Base-by-base conservation (phyloP, 2,797 vertebrate species). In the Oreortyx pictus region DNA sequence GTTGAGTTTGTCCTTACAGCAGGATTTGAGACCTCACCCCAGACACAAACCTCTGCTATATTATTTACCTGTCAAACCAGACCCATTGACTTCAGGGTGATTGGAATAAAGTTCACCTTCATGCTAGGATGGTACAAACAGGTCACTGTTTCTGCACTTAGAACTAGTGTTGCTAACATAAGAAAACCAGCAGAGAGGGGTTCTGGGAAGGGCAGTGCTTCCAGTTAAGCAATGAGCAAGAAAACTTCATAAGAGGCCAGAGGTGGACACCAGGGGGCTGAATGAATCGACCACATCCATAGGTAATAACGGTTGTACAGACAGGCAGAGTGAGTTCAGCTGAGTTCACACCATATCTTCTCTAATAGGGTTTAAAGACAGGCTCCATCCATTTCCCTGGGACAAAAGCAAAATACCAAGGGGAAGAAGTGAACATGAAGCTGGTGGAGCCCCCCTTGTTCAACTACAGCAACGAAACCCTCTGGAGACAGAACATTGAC, bases 341-440 rank as follows among this genome's bases (percentile, higher is more conserved):
- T 68, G 83, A 77, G 59, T 82, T 90, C 52, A 62, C 11, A 52
- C 41, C 23, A 43, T 75, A 59, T 67, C 70, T 93, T 57, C 72
- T 9, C 54, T 59, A n/a, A 39, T 90, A 99, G 99, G 99, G 99
- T 62, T 96, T 99, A 17, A 98, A 97, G 96, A 96, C 98, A 0
- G 99, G 99, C 73, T 99, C 99, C 3, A 96, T 99, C 85, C 98
- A 99, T 96, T 99, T 99, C 88, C 99, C 99, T 0, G 99, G 99
- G 6, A 98, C 98, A 6, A 98, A 93, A 2, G 97, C 98, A 39
- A 97, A 95, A 70, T 99, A 99, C 92, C 98, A 97, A 86, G 98
- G 98, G 23, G 86, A 98, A 90, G 77, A 91, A 4, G 97, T 98
- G 56, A 92, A 96, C 2, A 85, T 95, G 90, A 97, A 89, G 57